A percentile compares a stretch with the other conserved stretches of the same genome.
These are phyloP conservation scores for Bos taurus DNA, from an alignment of 2,113 vertebrate genomes.

Conservation along the genomic window DNA sequence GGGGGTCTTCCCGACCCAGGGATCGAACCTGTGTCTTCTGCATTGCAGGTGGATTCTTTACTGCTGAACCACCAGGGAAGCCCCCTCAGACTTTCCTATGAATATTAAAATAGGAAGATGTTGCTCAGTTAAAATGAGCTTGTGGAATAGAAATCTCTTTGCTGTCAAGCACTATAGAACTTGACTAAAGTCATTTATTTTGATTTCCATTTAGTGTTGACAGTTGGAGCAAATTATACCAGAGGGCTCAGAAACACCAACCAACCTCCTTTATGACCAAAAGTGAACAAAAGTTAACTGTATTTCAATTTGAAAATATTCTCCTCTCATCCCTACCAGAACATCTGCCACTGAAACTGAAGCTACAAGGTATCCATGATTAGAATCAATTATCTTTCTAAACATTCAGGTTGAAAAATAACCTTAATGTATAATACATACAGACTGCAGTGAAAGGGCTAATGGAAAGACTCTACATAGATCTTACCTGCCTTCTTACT, in stretches of 20 bases:
- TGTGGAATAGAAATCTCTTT: background rate
- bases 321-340: background rate
- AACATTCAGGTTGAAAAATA: background rate
- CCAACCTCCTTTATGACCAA: background rate
- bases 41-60: background rate
- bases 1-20: background rate
- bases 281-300: background rate
- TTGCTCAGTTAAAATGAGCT: background rate
- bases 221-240: slow-evolving; percentile 35
- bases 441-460: background rate
- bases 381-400: background rate
- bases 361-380: no score
- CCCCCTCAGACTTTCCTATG: background rate
- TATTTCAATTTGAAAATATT: background rate
- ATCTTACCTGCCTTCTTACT: background rate
- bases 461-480: background rate
- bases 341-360: background rate
- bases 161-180: background rate
- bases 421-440: background rate
- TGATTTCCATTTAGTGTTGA: slow-evolving; percentile 25
- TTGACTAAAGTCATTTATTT: slow-evolving; percentile 11
- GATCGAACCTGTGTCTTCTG: background rate
- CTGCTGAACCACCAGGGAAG: background rate
- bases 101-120: background rate
- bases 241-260: background rate